A percentile compares a stretch with the other conserved stretches of the same genome.
phyloP scores from a whole-genome alignment of 1,140 invertebrate species.

The Drosophila pseudoananassae region DNA sequence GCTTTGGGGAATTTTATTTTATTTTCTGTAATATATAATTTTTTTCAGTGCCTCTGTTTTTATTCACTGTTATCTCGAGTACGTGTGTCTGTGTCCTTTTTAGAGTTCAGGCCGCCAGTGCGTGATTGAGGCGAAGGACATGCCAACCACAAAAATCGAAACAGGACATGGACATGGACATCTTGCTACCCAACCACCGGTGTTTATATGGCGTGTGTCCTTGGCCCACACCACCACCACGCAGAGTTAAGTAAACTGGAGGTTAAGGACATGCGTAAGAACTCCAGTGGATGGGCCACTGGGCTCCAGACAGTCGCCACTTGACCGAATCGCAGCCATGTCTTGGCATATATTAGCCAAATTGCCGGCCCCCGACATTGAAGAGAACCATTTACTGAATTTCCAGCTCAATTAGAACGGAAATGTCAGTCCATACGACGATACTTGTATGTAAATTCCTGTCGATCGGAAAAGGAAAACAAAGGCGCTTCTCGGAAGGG shows the following conservation, averaged over 20 bases:
- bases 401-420: constrained; percentile 41
- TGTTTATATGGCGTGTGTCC: constrained; percentile 42
- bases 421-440: constrained; percentile 18
- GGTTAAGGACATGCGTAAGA: constrained; percentile 50
- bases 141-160: constrained; percentile 22
- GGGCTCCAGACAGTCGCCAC: constrained; percentile 53
- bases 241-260: no score
- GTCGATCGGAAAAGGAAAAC: constrained; percentile 22
- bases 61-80: background rate
- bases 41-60: constrained; percentile 26
- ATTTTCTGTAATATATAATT: background rate
- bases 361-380: constrained; percentile 20
- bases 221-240: constrained; percentile 47
- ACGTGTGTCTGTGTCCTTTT: constrained; percentile 35
- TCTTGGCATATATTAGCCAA: constrained; percentile 30
- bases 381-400: constrained; percentile 15
- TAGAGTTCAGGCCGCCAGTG: constrained; percentile 66
- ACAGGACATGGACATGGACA: constrained; percentile 49
- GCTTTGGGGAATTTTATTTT: background rate
- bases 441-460: no score
- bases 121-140: constrained; percentile 73
- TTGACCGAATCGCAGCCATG: constrained; percentile 23
- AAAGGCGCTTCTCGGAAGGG: constrained; percentile 9
- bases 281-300: constrained; percentile 29
- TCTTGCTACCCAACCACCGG: background rate